These are phyloP conservation scores for Falco naumanni DNA, from an alignment of 2,797 vertebrate species.

Conservation along the genomic window DNA sequence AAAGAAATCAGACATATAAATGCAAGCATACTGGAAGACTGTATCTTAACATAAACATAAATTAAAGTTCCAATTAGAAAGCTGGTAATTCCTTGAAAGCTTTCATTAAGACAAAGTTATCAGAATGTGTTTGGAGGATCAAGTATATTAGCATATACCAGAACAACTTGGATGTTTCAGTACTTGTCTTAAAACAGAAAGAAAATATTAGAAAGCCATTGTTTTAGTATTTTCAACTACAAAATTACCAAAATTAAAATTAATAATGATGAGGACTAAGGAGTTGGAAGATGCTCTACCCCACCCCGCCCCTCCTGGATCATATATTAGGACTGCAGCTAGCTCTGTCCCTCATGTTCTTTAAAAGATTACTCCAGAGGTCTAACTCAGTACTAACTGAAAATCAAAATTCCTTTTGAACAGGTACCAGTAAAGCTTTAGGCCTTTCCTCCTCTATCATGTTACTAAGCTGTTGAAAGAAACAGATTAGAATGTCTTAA, in stretches of 20 bases:
- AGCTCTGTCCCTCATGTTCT: neutral
- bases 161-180: neutral
- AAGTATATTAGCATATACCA: neutral
- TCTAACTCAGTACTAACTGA: neutral
- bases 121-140: neutral
- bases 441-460: neutral
- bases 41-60: neutral
- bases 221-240: neutral
- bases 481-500: neutral
- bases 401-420: neutral
- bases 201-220: neutral
- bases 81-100: neutral
- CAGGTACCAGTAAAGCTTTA: neutral
- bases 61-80: neutral
- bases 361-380: neutral
- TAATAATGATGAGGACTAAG: neutral
- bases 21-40: neutral
- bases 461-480: neutral
- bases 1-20: neutral
- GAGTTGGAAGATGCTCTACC: neutral
- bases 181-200: neutral
- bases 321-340: neutral
- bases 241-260: neutral
- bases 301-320: neutral
- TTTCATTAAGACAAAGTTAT: neutral